Conservation (phyloP, 2,888 invertebrate genomes). For the Hesperia comma region DNA sequence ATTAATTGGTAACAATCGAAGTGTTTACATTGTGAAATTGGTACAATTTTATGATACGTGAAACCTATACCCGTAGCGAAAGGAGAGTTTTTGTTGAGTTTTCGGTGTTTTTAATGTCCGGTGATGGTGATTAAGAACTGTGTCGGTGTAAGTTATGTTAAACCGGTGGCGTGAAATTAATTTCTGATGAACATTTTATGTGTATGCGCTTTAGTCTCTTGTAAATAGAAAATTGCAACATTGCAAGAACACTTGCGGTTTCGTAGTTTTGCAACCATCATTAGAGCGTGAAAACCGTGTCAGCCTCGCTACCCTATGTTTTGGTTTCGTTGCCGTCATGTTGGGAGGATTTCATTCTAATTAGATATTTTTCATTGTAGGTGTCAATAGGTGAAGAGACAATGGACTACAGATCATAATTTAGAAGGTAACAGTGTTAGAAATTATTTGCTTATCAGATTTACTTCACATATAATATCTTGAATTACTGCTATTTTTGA, state of each 20-base stretch:
- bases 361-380: constrained; percentile 45
- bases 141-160: constrained; percentile 64
- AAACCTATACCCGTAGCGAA: constrained; percentile 66
- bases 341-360: constrained; percentile 50
- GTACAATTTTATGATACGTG: constrained; percentile 56
- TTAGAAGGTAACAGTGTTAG: constrained; percentile 43
- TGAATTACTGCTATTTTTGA: constrained; percentile 6
- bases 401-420: constrained; percentile 50
- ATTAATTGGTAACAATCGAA: constrained; percentile 57
- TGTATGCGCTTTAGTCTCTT: constrained; percentile 44
- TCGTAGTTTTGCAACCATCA: constrained; percentile 77
- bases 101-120: constrained; percentile 58
- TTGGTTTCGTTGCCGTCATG: constrained; percentile 58
- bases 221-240: constrained; percentile 59
- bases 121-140: constrained; percentile 62
- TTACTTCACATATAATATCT: not conserved
- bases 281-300: constrained; percentile 81
- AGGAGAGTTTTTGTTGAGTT: constrained; percentile 66
- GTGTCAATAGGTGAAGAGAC: constrained; percentile 43
- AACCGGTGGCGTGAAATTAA: constrained; percentile 52
- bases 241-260: constrained; percentile 56
- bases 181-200: constrained; percentile 47
- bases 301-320: constrained; percentile 49
- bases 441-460: constrained; percentile 1
- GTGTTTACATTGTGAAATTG: constrained; percentile 79